A percentile compares a stretch with the other conserved stretches of the same genome.
Evolutionary conservation across 2,113 vertebrate genomes (phyloP).

Genomic region (Boleophthalmus pectinirostris): DNA sequence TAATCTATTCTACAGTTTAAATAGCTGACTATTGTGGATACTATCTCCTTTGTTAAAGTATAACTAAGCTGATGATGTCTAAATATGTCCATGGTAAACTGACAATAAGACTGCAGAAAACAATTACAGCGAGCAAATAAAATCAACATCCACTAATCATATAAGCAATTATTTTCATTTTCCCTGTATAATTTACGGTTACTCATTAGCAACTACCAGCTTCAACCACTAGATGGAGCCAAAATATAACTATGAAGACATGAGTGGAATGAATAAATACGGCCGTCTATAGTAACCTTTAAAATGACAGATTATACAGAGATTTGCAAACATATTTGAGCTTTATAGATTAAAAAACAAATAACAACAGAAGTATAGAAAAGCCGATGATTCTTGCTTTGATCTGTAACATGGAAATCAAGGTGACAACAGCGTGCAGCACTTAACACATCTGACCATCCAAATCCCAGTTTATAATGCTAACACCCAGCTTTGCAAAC

Average conservation of each 20-base stretch:
- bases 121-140: too few species aligned
- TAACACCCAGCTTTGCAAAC: constrained; percentile 14
- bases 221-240: constrained; percentile 70
- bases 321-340: not conserved
- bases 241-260: constrained; percentile 24
- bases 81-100: too few species aligned
- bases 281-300: not conserved
- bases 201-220: not conserved
- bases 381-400: not conserved
- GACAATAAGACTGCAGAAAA: too few species aligned
- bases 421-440: constrained; percentile 7
- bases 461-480: constrained; percentile 15
- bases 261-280: constrained; percentile 37
- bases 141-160: too few species aligned
- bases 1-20: too few species aligned
- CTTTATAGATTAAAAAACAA: not conserved
- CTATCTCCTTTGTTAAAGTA: too few species aligned
- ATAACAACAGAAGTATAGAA: not conserved
- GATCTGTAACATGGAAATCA: not conserved
- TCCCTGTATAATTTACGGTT: not conserved
- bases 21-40: too few species aligned
- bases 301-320: not conserved
- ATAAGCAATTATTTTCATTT: too few species aligned
- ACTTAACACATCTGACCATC: not conserved
- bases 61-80: too few species aligned